phyloP scores from a whole-genome alignment of 2,888 invertebrate species.

The Drosophila neoperkinsi region DNA sequence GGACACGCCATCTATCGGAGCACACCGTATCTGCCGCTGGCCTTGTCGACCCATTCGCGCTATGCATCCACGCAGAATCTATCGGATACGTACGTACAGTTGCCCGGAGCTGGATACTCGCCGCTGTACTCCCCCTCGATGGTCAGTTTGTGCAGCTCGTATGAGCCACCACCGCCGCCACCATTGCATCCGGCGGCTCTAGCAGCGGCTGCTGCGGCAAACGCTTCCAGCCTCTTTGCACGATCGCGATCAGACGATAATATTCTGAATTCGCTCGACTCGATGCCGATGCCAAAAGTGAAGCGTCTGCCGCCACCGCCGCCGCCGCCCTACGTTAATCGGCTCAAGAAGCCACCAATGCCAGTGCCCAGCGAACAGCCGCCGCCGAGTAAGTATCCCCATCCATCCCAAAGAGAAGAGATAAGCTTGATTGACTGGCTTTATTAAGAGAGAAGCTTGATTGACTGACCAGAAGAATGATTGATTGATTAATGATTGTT shows the following conservation, averaged over 20 bases:
- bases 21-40: conserved; percentile 91
- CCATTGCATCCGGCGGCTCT: conserved; percentile 86
- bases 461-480: not conserved
- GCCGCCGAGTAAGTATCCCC: conserved; percentile 83
- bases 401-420: not conserved
- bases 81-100: conserved; percentile 90
- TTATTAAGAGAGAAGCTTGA: not conserved
- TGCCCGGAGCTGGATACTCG: conserved; percentile 87
- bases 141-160: conserved; percentile 88
- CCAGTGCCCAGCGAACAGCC: conserved; percentile 86
- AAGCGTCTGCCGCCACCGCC: conserved; percentile 87
- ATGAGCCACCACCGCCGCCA: conserved; percentile 89
- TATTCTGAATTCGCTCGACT: conserved; percentile 89
- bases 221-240: conserved; percentile 86
- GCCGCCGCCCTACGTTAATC: conserved; percentile 86
- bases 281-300: conserved; percentile 85
- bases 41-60: conserved; percentile 88
- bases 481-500: not conserved
- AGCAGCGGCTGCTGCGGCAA: conserved; percentile 67
- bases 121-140: conserved; percentile 89
- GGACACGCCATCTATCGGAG: conserved; percentile 92
- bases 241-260: conserved; percentile 93
- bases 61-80: conserved; percentile 93
- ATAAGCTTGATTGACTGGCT: no score
- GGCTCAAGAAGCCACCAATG: conserved; percentile 85